phyloP scores from a whole-genome alignment of 2,113 vertebrate genomes.

The Triplophysa rosa region DNA sequence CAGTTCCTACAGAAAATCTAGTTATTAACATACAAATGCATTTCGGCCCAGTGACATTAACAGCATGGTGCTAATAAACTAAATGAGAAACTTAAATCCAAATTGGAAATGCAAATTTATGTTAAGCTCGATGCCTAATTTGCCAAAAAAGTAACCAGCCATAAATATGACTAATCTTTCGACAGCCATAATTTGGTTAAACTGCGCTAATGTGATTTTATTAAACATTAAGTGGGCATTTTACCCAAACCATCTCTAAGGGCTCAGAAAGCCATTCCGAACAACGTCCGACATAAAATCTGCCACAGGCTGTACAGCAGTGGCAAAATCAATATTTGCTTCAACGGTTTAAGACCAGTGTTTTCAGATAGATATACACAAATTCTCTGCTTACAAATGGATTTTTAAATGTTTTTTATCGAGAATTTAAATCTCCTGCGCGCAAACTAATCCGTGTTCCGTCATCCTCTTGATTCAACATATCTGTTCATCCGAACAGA shows the following conservation, averaged over 20 bases:
- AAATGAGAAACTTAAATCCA: slow-evolving; percentile 21
- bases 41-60: slow-evolving; percentile 16
- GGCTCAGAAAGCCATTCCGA: slow-evolving; percentile 24
- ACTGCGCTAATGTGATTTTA: slow-evolving; percentile 38
- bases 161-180: slow-evolving; percentile 41
- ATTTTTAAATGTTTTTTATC: slow-evolving; percentile 43
- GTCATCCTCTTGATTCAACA: slow-evolving; percentile 9
- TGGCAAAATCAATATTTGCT: slow-evolving; percentile 49
- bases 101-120: slow-evolving; percentile 26
- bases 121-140: slow-evolving; percentile 16
- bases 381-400: slow-evolving; percentile 44
- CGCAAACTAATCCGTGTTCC: slow-evolving; percentile 20
- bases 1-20: neutral
- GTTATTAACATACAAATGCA: slow-evolving; percentile 23
- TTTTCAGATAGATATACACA: slow-evolving; percentile 30
- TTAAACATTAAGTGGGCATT: slow-evolving; percentile 46
- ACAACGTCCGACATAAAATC: slow-evolving; percentile 19
- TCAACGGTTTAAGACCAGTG: slow-evolving; percentile 24
- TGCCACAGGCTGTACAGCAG: slow-evolving; percentile 25
- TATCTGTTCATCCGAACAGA: slow-evolving; percentile 30
- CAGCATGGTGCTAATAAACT: slow-evolving; percentile 17
- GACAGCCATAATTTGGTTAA: slow-evolving; percentile 33
- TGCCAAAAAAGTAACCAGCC: slow-evolving; percentile 12
- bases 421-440: slow-evolving; percentile 18
- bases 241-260: slow-evolving; percentile 31